Evolutionary conservation across 2,888 invertebrate genomes (phyloP).

Genomic region (Pecten maximus): DNA sequence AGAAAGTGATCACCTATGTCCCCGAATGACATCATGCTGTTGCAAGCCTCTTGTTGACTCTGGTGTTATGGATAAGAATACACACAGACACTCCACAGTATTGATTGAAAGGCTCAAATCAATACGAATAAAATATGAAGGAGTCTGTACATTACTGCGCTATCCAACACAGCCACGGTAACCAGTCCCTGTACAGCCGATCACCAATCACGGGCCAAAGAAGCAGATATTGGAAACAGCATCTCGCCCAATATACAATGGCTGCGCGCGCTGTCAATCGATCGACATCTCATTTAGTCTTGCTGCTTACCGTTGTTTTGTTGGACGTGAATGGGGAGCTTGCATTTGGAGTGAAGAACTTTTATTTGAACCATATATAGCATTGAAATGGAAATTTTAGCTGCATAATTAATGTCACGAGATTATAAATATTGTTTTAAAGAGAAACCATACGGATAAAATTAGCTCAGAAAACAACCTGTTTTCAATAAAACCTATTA

Average conservation of each 20-base stretch:
- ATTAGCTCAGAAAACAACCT: background rate
- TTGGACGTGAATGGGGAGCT: background rate
- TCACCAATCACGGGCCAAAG: slow-evolving; percentile 32
- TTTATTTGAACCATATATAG: background rate
- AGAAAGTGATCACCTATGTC: slow-evolving; percentile 8
- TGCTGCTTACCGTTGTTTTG: background rate
- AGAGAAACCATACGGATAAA: background rate
- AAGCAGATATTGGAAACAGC: slow-evolving; percentile 13
- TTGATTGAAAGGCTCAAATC: slow-evolving; percentile 26
- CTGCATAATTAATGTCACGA: background rate
- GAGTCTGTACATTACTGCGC: background rate
- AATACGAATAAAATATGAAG: slow-evolving; percentile 33
- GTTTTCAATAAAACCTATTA: background rate
- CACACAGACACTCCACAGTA: background rate
- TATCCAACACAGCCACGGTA: background rate
- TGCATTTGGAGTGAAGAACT: background rate
- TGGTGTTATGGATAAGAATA: background rate
- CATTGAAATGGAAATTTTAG: background rate
- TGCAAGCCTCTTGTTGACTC: slow-evolving; percentile 33
- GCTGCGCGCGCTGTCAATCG: slow-evolving; percentile 1
- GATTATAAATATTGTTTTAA: background rate
- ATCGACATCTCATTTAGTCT: background rate
- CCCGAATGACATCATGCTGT: slow-evolving; percentile 18
- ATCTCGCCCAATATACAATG: background rate
- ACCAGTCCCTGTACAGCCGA: background rate